phyloP scores from a whole-genome alignment of 2,113 vertebrate genomes.

The Onychostoma macrolepis region DNA sequence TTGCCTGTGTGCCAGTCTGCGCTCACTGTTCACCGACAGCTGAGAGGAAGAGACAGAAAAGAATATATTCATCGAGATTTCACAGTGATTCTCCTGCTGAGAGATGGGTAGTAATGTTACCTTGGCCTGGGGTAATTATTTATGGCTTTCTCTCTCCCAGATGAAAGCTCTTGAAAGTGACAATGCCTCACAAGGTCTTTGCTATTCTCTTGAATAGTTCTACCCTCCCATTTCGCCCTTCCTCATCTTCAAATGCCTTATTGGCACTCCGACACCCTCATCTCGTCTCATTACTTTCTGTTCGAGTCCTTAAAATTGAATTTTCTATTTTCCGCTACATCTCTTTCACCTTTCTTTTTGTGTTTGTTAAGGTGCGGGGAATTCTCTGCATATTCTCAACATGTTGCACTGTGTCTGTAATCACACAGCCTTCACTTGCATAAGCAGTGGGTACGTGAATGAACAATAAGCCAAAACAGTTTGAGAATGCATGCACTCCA shows the following conservation, averaged over 20 bases:
- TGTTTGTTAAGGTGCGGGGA: background rate
- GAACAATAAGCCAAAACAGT: background rate
- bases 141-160: background rate
- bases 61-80: slow-evolving; percentile 2
- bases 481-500: background rate
- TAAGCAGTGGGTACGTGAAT: background rate
- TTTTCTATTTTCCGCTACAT: background rate
- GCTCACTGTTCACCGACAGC: slow-evolving; percentile 76
- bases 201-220: slow-evolving; percentile 2
- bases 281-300: background rate
- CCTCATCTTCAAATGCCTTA: slow-evolving; percentile 8
- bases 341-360: background rate
- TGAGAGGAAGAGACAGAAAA: slow-evolving; percentile 42
- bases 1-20: slow-evolving; percentile 86
- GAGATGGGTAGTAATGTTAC: background rate
- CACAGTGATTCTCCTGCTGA: background rate
- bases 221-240: background rate
- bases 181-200: slow-evolving; percentile 8
- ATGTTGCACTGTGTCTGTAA: background rate
- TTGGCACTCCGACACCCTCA: background rate
- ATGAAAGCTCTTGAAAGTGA: slow-evolving; percentile 7
- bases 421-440: background rate
- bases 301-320: background rate
- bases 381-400: background rate
- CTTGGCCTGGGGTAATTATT: slow-evolving; percentile 14